phyloP scores from a whole-genome alignment of 2,888 invertebrate species.

The Crocallis elinguaria region DNA sequence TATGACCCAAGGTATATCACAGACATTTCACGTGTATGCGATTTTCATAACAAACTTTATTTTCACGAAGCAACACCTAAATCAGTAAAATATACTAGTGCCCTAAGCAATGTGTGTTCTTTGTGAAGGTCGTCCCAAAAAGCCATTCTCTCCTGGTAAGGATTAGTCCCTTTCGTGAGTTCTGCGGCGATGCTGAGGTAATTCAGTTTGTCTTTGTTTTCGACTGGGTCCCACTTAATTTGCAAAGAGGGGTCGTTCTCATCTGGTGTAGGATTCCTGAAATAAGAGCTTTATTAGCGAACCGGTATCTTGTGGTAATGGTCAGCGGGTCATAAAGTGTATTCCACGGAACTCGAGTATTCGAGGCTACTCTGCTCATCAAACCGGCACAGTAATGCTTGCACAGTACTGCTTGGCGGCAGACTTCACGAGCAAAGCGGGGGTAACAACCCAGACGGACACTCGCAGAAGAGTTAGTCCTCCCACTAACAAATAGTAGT shows the following conservation, averaged over 20 bases:
- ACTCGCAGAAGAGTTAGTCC: too few species aligned
- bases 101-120: constrained; percentile 62
- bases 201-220: constrained; percentile 64
- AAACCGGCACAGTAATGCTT: too few species aligned
- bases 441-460: too few species aligned
- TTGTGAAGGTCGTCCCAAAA: constrained; percentile 75
- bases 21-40: too few species aligned
- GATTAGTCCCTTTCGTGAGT: constrained; percentile 73
- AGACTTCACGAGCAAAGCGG: too few species aligned
- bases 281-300: not conserved
- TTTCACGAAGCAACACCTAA: constrained; percentile 60
- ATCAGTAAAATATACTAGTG: constrained; percentile 67
- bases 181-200: constrained; percentile 73
- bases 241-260: constrained; percentile 67
- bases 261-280: constrained; percentile 74
- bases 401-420: too few species aligned
- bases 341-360: too few species aligned
- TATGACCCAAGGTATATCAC: too few species aligned
- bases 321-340: not conserved
- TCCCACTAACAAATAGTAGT: too few species aligned
- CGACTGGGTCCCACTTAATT: constrained; percentile 75
- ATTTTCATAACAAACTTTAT: too few species aligned
- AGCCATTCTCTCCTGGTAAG: constrained; percentile 71
- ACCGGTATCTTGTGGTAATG: not conserved
- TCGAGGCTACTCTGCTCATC: too few species aligned